Percentiles rank a stretch among this genome's conserved stretches.
phyloP scores from a whole-genome alignment of 2,888 invertebrate species.

The Pachydiplax longipennis region DNA sequence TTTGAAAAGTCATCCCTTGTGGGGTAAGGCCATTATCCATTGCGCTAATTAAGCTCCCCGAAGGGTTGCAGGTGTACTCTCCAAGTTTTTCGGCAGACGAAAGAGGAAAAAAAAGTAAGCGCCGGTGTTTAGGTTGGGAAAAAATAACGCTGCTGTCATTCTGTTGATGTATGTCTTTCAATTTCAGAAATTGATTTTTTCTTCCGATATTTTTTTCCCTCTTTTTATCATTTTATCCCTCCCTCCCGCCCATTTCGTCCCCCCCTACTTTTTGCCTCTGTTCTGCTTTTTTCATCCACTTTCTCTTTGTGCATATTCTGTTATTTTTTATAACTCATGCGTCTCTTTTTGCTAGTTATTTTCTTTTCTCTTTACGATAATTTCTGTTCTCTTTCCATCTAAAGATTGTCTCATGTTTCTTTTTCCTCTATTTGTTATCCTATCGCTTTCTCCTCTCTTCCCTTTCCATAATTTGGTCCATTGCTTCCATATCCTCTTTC shows the following conservation, averaged over 20 bases:
- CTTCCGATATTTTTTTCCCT: not conserved
- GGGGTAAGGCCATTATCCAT: not conserved
- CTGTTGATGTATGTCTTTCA: constrained; percentile 40
- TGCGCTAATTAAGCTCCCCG: not conserved
- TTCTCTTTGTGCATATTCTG: not conserved
- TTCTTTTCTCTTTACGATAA: no score
- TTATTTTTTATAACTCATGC: not conserved
- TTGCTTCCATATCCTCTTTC: not conserved
- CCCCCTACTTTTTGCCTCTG: no score
- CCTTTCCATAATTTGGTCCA: not conserved
- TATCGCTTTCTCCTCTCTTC: not conserved
- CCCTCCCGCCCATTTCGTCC: not conserved
- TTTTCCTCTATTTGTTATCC: no score
- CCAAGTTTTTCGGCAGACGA: not conserved
- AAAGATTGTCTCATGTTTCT: no score
- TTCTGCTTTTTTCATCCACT: not conserved
- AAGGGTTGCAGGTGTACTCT: not conserved
- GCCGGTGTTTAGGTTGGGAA: not conserved
- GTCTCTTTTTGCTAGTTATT: no score
- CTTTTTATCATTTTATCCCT: not conserved
- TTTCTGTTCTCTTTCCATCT: no score
- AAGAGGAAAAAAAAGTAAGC: not conserved
- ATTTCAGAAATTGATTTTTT: constrained; percentile 21
- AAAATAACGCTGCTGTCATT: not conserved
- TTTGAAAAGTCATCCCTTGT: not conserved